A percentile compares a stretch with the other conserved stretches of the same genome.
These are phyloP conservation scores for Castor canadensis DNA, from an alignment of 2,113 vertebrate species.

Conservation along the genomic window DNA sequence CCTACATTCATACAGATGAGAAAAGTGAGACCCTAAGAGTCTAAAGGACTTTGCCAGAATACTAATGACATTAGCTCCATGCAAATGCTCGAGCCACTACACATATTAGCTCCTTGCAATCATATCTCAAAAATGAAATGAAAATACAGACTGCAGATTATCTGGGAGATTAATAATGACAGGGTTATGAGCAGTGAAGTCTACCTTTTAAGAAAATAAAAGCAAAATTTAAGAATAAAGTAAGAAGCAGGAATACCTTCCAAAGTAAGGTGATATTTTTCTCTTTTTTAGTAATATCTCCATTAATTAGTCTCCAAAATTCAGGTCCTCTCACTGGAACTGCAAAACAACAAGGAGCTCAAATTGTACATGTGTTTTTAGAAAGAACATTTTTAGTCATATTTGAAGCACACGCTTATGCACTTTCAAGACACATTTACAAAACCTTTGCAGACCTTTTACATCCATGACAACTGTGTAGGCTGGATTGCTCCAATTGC, in stretches of 20 bases:
- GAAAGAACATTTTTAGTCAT: not conserved
- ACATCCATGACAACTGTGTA: constrained; percentile 84
- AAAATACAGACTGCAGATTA: not conserved
- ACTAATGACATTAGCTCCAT: not conserved
- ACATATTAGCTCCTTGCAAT: not conserved
- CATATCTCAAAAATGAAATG: not conserved
- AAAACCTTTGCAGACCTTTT: constrained; percentile 83
- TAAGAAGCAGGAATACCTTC: constrained; percentile 86
- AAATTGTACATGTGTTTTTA: not conserved
- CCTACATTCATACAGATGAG: not conserved
- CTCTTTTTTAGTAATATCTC: constrained; percentile 81
- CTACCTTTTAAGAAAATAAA: not conserved
- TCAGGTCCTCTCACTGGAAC: constrained; percentile 92
- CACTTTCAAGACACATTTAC: not conserved
- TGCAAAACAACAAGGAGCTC: constrained; percentile 76
- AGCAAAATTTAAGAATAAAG: not conserved
- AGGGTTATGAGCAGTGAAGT: not conserved
- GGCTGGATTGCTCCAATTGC: constrained; percentile 89
- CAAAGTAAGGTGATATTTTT: constrained; percentile 92
- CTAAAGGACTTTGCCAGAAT: not conserved
- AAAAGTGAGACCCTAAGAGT: not conserved
- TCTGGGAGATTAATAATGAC: not conserved
- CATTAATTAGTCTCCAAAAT: constrained; percentile 90
- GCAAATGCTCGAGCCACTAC: not conserved
- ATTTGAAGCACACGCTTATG: not conserved